Percentiles rank a stretch among this genome's conserved stretches.
Evolutionary conservation across 2,888 invertebrate species (phyloP).

Genomic region (Eulithis prunata): DNA sequence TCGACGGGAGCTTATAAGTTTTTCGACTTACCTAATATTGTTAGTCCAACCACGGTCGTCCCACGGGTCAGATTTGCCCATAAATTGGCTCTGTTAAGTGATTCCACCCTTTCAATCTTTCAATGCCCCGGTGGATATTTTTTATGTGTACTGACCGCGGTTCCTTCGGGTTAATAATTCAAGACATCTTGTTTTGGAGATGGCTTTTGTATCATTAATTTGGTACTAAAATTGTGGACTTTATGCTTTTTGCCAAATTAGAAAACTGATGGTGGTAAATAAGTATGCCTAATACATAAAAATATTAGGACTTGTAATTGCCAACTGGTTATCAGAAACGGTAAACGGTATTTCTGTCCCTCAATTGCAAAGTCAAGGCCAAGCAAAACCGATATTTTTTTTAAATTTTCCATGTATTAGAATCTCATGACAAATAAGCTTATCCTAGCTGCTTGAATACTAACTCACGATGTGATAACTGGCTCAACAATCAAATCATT

Average conservation of each 20-base stretch:
- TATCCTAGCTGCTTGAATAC: too few species aligned
- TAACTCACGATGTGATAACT: too few species aligned
- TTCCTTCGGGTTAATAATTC: conserved; percentile 61
- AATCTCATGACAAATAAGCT: too few species aligned
- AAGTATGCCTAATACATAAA: too few species aligned
- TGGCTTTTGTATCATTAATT: conserved; percentile 40
- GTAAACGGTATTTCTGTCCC: too few species aligned
- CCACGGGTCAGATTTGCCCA: conserved; percentile 79
- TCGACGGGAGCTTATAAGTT: conserved; percentile 68
- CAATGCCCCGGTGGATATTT: conserved; percentile 76
- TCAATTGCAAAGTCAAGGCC: too few species aligned
- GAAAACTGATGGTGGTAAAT: background rate
- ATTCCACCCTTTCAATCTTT: conserved; percentile 83
- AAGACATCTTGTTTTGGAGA: conserved; percentile 37
- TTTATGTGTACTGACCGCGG: conserved; percentile 56
- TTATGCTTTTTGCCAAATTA: conserved; percentile 4
- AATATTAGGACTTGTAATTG: too few species aligned
- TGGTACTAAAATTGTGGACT: conserved; percentile 14
- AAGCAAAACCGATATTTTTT: too few species aligned
- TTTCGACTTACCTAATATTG: conserved; percentile 74
- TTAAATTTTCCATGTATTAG: too few species aligned
- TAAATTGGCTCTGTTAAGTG: conserved; percentile 81
- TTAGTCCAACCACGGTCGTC: conserved; percentile 79
- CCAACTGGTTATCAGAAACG: too few species aligned
- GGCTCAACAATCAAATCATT: too few species aligned